Evolutionary conservation across 2,888 invertebrate species (phyloP).

Genomic region (Trichacis sp.): DNA sequence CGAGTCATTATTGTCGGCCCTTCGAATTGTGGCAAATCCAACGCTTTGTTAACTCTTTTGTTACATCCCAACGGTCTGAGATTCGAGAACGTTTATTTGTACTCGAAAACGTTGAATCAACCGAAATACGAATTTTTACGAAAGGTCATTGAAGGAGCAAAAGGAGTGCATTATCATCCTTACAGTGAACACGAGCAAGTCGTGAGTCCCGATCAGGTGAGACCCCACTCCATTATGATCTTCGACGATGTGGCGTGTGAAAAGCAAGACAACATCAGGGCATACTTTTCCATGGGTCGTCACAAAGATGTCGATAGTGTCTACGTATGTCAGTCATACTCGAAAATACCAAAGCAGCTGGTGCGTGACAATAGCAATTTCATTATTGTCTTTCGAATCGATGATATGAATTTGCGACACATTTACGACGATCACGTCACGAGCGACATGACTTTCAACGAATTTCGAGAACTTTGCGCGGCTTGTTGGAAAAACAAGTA

Average conservation of each 20-base stretch:
- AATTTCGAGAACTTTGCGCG: too few species aligned
- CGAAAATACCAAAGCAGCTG: conserved; percentile 44
- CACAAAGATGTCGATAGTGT: conserved; percentile 42
- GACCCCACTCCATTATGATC: too few species aligned
- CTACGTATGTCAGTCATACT: conserved; percentile 26
- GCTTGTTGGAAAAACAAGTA: too few species aligned
- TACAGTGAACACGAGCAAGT: conserved; percentile 15
- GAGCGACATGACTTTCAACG: conserved; percentile 41
- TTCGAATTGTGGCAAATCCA: conserved; percentile 62
- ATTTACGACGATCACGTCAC: conserved; percentile 49
- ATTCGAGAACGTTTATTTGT: conserved; percentile 62
- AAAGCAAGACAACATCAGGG: too few species aligned
- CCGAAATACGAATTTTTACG: conserved; percentile 51
- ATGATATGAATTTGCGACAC: too few species aligned
- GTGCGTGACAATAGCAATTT: too few species aligned
- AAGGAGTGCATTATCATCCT: conserved; percentile 18
- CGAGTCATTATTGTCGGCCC: conserved; percentile 54
- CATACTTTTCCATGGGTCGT: conserved; percentile 45
- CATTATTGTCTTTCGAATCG: too few species aligned
- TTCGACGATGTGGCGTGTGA: too few species aligned
- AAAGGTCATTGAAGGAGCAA: conserved; percentile 40
- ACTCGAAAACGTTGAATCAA: conserved; percentile 53
- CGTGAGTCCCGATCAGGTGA: too few species aligned
- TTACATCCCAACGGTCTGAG: conserved; percentile 55
- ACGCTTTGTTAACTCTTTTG: conserved; percentile 55